phyloP scores from a whole-genome alignment of 2,888 invertebrate genomes.

The Sussaba pulchella region DNA sequence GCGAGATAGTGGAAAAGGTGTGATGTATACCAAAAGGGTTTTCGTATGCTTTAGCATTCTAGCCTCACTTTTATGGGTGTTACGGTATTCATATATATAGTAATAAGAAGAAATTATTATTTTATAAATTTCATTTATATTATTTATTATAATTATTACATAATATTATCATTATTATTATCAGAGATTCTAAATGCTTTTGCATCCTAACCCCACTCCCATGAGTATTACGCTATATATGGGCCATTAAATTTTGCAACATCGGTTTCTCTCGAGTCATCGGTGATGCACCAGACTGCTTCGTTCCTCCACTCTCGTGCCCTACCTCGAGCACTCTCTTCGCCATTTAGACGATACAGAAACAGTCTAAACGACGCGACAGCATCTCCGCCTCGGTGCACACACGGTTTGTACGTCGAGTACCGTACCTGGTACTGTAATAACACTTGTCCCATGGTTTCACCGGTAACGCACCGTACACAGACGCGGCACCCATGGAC shows the following conservation, averaged over 20 bases:
- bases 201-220: too few relatives aligned
- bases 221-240: too few relatives aligned
- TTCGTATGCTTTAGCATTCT: background rate
- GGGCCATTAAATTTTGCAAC: too few relatives aligned
- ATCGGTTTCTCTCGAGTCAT: slow-evolving; percentile 25
- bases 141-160: too few relatives aligned
- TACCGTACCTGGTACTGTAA: slow-evolving; percentile 5
- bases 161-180: too few relatives aligned
- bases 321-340: slow-evolving; percentile 16
- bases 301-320: slow-evolving; percentile 45
- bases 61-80: slow-evolving; percentile 2
- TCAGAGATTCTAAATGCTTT: too few relatives aligned
- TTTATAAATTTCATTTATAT: slow-evolving; percentile 22
- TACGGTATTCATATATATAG: too few relatives aligned
- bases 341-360: slow-evolving; percentile 41
- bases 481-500: slow-evolving; percentile 22
- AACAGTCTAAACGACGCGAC: slow-evolving; percentile 44
- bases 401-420: background rate
- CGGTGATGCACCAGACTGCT: slow-evolving; percentile 19
- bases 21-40: slow-evolving; percentile 41
- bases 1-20: slow-evolving; percentile 58
- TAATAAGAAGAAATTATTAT: background rate
- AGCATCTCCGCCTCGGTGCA: slow-evolving; percentile 23
- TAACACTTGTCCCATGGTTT: slow-evolving; percentile 34
- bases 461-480: slow-evolving; percentile 40